phyloP scores from a whole-genome alignment of 1,140 invertebrate genomes.

The Macrobrachium nipponense region DNA sequence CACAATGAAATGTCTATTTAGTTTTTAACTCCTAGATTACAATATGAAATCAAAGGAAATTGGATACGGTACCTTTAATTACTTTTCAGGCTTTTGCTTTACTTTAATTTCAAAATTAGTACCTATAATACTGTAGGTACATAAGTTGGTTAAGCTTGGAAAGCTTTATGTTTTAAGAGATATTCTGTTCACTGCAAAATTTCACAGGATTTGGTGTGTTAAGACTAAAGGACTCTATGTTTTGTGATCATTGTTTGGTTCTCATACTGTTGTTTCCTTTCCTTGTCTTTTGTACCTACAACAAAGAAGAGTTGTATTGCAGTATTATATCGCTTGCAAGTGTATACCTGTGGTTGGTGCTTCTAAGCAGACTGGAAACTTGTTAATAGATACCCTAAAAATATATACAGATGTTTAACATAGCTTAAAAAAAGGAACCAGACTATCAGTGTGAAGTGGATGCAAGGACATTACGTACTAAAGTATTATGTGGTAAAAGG shows the following conservation, averaged over 20 bases:
- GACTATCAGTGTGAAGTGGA: neutral
- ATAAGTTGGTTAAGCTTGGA: too few species aligned
- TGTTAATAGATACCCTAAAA: neutral
- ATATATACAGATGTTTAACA: too few species aligned
- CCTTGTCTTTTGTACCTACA: constrained; percentile 10
- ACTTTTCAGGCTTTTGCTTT: too few species aligned
- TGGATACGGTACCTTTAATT: too few species aligned
- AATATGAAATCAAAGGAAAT: too few species aligned
- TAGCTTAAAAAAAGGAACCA: too few species aligned
- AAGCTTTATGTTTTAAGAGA: too few species aligned
- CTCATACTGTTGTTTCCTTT: constrained; percentile 6
- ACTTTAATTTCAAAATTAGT: too few species aligned
- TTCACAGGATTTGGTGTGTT: too few species aligned
- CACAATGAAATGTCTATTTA: neutral
- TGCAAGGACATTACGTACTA: neutral
- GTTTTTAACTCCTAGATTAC: neutral
- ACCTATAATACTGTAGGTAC: too few species aligned
- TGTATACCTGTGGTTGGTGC: constrained; percentile 1
- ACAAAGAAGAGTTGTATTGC: constrained; percentile 7
- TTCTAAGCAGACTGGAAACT: neutral
- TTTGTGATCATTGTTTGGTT: neutral
- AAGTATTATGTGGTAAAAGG: constrained; percentile 15
- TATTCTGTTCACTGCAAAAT: too few species aligned
- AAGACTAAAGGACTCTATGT: too few species aligned
- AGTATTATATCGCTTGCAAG: neutral